Conservation (phyloP, 2,888 invertebrate genomes). For the Clanis bilineata region DNA sequence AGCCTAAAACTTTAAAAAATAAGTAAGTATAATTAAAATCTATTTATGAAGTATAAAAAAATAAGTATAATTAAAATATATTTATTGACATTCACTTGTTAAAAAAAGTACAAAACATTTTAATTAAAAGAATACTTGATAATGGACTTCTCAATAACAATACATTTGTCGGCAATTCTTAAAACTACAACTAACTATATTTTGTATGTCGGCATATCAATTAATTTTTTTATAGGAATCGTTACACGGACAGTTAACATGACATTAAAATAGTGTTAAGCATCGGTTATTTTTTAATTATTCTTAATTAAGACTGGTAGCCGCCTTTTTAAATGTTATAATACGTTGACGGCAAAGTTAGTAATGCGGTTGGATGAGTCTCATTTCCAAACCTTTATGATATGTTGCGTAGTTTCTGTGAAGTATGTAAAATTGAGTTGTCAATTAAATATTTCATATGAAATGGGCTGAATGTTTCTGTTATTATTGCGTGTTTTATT, state of each 20-base stretch:
- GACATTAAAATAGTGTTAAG: constrained; percentile 22
- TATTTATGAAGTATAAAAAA: background rate
- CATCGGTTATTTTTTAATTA: constrained; percentile 33
- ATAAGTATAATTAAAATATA: background rate
- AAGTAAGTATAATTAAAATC: background rate
- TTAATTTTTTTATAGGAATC: constrained; percentile 20
- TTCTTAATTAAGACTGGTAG: constrained; percentile 27
- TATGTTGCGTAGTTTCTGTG: background rate
- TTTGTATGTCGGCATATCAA: constrained; percentile 27
- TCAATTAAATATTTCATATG: background rate
- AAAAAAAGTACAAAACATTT: background rate
- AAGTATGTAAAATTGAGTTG: background rate
- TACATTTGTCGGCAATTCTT: background rate
- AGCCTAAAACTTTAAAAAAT: background rate
- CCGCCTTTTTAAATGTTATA: constrained; percentile 19
- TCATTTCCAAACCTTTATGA: background rate
- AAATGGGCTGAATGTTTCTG: background rate
- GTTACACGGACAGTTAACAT: constrained; percentile 11
- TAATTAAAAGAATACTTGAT: background rate
- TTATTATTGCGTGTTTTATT: background rate
- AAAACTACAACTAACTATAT: constrained; percentile 16
- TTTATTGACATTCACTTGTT: background rate
- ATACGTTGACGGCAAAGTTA: background rate
- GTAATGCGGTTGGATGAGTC: background rate
- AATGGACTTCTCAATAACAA: background rate